phyloP scores from a whole-genome alignment of 1,140 invertebrate species.

The Drosophila lacteicornis region DNA sequence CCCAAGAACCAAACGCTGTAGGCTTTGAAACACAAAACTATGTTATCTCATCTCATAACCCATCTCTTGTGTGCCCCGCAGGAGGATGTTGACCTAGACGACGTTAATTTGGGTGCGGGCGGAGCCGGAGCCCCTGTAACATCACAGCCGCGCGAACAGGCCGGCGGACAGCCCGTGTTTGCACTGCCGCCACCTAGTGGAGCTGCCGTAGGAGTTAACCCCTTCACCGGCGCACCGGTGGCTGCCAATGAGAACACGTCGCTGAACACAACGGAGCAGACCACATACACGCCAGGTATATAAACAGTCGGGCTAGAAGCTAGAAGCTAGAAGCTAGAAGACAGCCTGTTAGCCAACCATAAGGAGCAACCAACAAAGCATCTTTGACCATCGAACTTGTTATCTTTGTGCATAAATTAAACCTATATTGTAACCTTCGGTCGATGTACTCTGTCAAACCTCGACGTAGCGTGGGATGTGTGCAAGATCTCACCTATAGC shows the following conservation, averaged over 20 bases:
- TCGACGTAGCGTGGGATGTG: conserved; percentile 17
- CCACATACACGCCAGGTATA: conserved; percentile 86
- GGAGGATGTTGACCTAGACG: conserved; percentile 86
- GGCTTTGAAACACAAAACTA: not conserved
- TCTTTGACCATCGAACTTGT: conserved; percentile 81
- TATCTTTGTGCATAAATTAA: conserved; percentile 55
- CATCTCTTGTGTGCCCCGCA: conserved; percentile 40
- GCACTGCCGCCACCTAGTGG: conserved; percentile 85
- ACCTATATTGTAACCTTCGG: conserved; percentile 66
- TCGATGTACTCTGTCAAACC: conserved; percentile 34
- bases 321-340: conserved; percentile 12
- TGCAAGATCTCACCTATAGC: conserved; percentile 39
- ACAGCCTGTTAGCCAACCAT: conserved; percentile 1
- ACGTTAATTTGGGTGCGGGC: conserved; percentile 72
- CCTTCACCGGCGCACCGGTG: conserved; percentile 81
- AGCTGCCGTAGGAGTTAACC: conserved; percentile 78
- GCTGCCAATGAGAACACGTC: conserved; percentile 85
- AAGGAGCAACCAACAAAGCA: conserved; percentile 53
- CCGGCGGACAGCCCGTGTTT: conserved; percentile 84
- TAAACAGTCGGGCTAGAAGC: conserved; percentile 54
- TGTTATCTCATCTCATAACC: not conserved
- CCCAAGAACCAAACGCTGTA: conserved; percentile 15
- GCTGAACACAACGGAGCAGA: conserved; percentile 86
- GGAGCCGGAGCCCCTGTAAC: conserved; percentile 83
- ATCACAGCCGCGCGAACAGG: conserved; percentile 84